Percentiles rank a stretch among this genome's conserved stretches.
phyloP scores from a whole-genome alignment of 1,140 invertebrate genomes.

The Drosophila dunni region DNA sequence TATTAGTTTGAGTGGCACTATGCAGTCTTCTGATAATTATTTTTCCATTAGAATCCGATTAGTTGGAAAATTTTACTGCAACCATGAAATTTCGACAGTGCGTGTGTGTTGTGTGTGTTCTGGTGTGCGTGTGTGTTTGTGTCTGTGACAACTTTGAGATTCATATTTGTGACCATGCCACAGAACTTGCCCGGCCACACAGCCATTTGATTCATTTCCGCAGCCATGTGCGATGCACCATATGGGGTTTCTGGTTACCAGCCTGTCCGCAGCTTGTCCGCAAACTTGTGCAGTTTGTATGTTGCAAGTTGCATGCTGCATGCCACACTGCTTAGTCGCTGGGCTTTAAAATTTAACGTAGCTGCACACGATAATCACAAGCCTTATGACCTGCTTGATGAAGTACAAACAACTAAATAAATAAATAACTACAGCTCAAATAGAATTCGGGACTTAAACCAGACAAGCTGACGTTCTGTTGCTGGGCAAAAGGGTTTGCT shows the following conservation, averaged over 20 bases:
- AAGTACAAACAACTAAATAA: slow-evolving; percentile 76
- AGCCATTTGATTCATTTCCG: slow-evolving; percentile 76
- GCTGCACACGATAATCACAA: slow-evolving; percentile 58
- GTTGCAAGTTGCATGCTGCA: slow-evolving; percentile 14
- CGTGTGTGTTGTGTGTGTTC: slow-evolving; percentile 6
- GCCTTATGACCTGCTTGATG: slow-evolving; percentile 76
- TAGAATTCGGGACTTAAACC: neutral
- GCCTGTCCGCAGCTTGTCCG: slow-evolving; percentile 53
- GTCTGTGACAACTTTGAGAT: slow-evolving; percentile 46
- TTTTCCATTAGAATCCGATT: slow-evolving; percentile 85
- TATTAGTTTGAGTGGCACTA: slow-evolving; percentile 49
- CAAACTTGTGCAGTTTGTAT: slow-evolving; percentile 30
- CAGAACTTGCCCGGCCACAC: slow-evolving; percentile 18
- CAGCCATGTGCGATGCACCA: slow-evolving; percentile 42
- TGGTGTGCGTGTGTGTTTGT: slow-evolving; percentile 13
- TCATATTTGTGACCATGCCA: slow-evolving; percentile 39
- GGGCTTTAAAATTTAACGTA: slow-evolving; percentile 64
- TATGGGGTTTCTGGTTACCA: slow-evolving; percentile 24
- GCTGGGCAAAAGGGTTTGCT: neutral
- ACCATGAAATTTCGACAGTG: slow-evolving; percentile 26
- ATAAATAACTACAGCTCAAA: slow-evolving; percentile 46
- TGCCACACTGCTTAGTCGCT: slow-evolving; percentile 8
- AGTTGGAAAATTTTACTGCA: slow-evolving; percentile 72
- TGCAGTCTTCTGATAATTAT: slow-evolving; percentile 80
- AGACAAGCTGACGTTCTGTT: neutral